Evolutionary conservation across 2,113 vertebrate genomes (phyloP).

Genomic region (Clarias gariepinus): DNA sequence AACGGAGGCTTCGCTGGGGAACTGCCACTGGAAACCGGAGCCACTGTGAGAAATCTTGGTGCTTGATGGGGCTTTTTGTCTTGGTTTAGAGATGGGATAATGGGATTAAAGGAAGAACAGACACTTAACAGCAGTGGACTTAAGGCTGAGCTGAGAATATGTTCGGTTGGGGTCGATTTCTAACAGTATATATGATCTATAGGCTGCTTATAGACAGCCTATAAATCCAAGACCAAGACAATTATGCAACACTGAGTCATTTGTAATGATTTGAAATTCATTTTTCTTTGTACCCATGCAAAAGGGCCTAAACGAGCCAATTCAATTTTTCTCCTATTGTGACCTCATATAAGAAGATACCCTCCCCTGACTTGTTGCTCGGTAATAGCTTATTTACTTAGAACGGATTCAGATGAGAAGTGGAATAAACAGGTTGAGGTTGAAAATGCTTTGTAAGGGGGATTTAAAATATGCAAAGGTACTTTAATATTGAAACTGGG

Average conservation of each 20-base stretch:
- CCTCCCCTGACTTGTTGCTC: too few species aligned
- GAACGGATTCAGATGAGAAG: too few species aligned
- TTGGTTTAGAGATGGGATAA: neutral
- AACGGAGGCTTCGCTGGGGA: neutral
- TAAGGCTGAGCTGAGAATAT: neutral
- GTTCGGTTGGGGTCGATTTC: neutral
- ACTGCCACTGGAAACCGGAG: slow-evolving; percentile 14
- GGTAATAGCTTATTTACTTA: too few species aligned
- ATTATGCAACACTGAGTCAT: neutral
- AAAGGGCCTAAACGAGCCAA: too few species aligned
- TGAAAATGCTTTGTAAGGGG: too few species aligned
- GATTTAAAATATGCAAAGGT: too few species aligned
- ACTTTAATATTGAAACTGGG: neutral
- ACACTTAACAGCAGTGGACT: neutral
- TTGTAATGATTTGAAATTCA: neutral
- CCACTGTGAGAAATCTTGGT: neutral
- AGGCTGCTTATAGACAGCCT: too few species aligned
- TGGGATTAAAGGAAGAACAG: neutral
- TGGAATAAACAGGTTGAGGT: too few species aligned
- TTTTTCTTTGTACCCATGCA: neutral
- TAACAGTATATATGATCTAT: neutral
- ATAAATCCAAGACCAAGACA: too few species aligned
- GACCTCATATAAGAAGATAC: too few species aligned
- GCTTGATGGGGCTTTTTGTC: neutral
- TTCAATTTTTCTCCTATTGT: too few species aligned